Conservation (phyloP, 2,888 invertebrate species). For the Luperina testacea region DNA sequence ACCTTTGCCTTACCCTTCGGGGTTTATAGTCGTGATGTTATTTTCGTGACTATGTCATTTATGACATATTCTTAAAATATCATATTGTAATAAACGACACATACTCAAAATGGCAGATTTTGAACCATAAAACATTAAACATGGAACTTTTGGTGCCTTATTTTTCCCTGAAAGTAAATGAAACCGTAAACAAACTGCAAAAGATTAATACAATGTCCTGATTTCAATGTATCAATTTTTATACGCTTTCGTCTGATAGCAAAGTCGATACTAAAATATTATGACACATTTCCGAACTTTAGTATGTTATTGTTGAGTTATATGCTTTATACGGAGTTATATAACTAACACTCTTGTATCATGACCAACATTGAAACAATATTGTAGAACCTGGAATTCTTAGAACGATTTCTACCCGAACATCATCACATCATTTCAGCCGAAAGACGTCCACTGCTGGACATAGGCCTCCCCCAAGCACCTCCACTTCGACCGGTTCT, state of each 20-base stretch:
- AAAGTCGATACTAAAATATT: slow-evolving; percentile 18
- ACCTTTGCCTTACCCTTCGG: too few species aligned
- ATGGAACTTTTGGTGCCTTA: too few species aligned
- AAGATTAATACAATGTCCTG: neutral
- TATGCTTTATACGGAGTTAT: neutral
- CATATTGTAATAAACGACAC: neutral
- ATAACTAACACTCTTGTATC: neutral
- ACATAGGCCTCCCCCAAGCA: too few species aligned
- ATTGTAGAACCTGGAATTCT: neutral
- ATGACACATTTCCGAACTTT: slow-evolving; percentile 23
- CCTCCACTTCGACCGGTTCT: too few species aligned
- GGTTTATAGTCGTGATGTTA: too few species aligned
- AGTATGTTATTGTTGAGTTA: neutral
- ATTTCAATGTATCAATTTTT: slow-evolving; percentile 29
- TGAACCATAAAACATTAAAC: neutral
- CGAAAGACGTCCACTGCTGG: too few species aligned
- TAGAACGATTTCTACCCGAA: too few species aligned
- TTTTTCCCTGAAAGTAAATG: neutral
- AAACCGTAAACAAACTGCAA: neutral
- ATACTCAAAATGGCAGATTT: neutral
- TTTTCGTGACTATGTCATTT: too few species aligned
- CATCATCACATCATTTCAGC: too few species aligned
- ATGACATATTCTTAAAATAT: neutral
- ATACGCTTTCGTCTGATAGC: neutral
- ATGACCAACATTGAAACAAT: slow-evolving; percentile 1